Conservation (phyloP, 64 coral and sea anemone species). For the Montipora capricornis region DNA sequence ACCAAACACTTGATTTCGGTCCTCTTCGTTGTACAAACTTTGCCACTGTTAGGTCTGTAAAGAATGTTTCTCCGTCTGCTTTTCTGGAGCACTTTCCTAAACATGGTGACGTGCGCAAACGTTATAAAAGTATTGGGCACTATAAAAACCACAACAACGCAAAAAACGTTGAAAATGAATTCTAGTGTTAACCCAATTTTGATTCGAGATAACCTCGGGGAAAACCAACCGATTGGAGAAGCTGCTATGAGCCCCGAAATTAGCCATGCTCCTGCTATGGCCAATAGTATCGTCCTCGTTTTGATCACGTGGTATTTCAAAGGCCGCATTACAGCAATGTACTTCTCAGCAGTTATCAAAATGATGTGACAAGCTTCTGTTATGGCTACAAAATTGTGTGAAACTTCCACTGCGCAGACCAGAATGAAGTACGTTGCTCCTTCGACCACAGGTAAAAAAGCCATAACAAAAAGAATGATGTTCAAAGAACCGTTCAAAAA, state of each 20-base stretch:
- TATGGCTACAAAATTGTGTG: conserved; percentile 43
- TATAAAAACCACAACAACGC: background rate
- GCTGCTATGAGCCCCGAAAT: background rate
- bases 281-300: conserved; percentile 6
- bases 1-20: conserved; percentile 10
- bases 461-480: conserved; percentile 1
- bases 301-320: conserved; percentile 30
- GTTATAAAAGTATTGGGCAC: background rate
- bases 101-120: conserved; percentile 15
- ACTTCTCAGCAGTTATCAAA: conserved; percentile 44
- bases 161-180: conserved; percentile 28
- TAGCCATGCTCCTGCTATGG: background rate
- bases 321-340: conserved; percentile 30
- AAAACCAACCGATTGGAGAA: conserved; percentile 15
- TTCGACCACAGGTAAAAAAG: background rate
- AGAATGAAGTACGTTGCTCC: background rate
- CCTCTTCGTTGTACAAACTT: conserved; percentile 1
- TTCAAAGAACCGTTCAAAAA: conserved; percentile 38
- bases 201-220: background rate
- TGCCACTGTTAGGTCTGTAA: background rate
- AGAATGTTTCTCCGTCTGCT: background rate
- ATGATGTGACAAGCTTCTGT: conserved; percentile 23
- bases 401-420: conserved; percentile 6
- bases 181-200: background rate
- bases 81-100: conserved; percentile 17